These are phyloP conservation scores for Ceyx melanurus DNA, from an alignment of 2,113 vertebrate genomes.

Conservation along the genomic window DNA sequence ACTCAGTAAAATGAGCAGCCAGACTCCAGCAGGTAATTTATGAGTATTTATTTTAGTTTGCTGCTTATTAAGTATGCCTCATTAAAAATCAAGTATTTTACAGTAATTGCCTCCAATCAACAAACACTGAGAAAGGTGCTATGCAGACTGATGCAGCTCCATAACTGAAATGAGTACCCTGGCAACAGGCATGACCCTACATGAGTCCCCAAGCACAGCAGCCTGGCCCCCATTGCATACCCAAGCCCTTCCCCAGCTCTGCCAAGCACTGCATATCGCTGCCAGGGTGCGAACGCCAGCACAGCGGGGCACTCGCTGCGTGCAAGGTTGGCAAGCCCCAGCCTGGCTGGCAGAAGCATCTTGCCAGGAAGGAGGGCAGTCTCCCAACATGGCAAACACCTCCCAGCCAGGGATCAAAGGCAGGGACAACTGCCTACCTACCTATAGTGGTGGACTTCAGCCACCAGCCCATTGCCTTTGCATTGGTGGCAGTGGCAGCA, in stretches of 20 bases:
- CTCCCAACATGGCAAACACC: neutral
- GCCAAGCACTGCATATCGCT: accelerated
- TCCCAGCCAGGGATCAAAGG: neutral
- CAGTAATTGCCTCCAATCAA: slow-evolving; percentile 56
- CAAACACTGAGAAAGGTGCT: neutral
- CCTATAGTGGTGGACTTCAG: neutral
- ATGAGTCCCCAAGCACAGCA: accelerated
- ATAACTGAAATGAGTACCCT: neutral
- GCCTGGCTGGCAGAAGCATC: neutral
- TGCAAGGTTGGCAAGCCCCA: neutral
- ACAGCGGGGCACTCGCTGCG: accelerated
- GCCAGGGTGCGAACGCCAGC: neutral
- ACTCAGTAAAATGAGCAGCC: neutral
- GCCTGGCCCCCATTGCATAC: neutral
- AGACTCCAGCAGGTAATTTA: slow-evolving; percentile 37
- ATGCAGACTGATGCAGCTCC: neutral
- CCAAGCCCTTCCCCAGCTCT: neutral
- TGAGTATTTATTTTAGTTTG: slow-evolving; percentile 48
- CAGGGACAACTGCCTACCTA: neutral
- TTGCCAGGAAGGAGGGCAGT: neutral
- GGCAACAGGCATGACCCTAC: neutral
- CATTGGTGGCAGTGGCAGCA: accelerated
- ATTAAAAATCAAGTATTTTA: slow-evolving; percentile 62
- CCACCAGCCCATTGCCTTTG: neutral
- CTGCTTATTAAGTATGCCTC: slow-evolving; percentile 47